Evolutionary conservation across 2,797 vertebrate genomes (phyloP).

Genomic region (Bradypodion ventrale): DNA sequence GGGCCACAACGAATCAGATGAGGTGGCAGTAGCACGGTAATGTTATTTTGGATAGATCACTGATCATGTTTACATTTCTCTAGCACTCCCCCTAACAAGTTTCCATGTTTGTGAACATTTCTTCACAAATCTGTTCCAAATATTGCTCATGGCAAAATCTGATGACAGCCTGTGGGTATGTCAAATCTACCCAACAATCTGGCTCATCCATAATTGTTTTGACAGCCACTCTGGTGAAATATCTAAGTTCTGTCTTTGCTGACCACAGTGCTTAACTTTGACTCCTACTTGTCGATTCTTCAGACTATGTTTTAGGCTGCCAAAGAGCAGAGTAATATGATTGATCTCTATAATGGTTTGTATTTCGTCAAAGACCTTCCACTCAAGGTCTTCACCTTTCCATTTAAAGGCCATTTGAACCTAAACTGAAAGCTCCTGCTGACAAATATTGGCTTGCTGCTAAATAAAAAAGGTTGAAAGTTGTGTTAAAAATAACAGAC

Average conservation of each 20-base stretch:
- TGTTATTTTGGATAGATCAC: neutral
- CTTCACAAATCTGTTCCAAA: neutral
- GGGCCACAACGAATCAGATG: neutral
- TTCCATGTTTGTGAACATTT: neutral
- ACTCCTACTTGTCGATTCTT: slow-evolving; percentile 47
- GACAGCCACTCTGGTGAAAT: slow-evolving; percentile 29
- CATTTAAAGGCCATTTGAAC: slow-evolving; percentile 18
- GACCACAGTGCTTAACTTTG: slow-evolving; percentile 46
- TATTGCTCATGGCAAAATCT: neutral
- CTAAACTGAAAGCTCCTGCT: neutral
- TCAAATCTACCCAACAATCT: neutral
- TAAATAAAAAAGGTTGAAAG: neutral
- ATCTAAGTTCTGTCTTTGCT: neutral
- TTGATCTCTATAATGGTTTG: neutral
- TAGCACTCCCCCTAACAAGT: neutral
- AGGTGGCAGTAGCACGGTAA: neutral
- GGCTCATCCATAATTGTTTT: neutral
- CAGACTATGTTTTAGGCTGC: slow-evolving; percentile 6
- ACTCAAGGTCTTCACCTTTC: neutral
- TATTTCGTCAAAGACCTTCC: neutral
- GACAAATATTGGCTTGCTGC: slow-evolving; percentile 1
- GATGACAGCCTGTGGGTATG: neutral
- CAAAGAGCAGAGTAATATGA: neutral
- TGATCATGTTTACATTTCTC: neutral
- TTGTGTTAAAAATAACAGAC: rapidly evolving